A percentile compares a stretch with the other conserved stretches of the same genome.
phyloP scores from a whole-genome alignment of 2,797 vertebrate genomes.

The Mionectes olivaceus region DNA sequence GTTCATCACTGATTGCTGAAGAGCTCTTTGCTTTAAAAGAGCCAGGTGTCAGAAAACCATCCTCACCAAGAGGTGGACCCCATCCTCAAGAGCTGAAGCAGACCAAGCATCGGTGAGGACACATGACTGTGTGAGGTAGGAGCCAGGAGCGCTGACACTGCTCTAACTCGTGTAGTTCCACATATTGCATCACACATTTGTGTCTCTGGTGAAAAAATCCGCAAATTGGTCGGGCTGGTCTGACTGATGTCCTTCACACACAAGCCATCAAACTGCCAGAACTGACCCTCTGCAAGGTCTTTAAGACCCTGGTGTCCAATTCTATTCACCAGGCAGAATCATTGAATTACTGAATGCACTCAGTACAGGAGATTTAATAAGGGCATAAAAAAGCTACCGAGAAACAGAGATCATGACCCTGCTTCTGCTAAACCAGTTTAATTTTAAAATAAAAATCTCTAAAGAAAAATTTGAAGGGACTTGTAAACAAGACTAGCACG shows the following conservation, averaged over 20 bases:
- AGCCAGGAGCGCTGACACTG: neutral
- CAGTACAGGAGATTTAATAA: constrained; percentile 33
- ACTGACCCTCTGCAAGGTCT: neutral
- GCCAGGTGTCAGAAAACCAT: neutral
- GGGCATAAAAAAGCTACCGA: neutral
- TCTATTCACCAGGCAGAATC: neutral
- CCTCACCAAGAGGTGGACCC: neutral
- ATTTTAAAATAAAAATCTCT: constrained; percentile 45
- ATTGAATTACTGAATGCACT: constrained; percentile 27
- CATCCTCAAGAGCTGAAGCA: neutral
- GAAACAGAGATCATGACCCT: constrained; percentile 23
- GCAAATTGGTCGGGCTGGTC: neutral
- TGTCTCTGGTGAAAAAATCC: neutral
- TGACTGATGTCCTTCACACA: neutral
- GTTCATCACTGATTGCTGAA: neutral
- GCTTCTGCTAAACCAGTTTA: constrained; percentile 20
- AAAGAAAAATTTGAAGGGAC: constrained; percentile 7
- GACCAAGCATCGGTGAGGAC: neutral
- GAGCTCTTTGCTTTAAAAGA: neutral
- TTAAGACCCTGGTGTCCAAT: neutral
- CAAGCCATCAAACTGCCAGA: neutral
- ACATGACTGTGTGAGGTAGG: neutral
- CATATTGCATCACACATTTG: neutral
- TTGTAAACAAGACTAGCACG: neutral
- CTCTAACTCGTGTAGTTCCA: neutral